Evolutionary conservation across 2,113 vertebrate genomes (phyloP), one percentile per base, ranked within the genome.

Genomic region (Erinaceus europaeus): DNA sequence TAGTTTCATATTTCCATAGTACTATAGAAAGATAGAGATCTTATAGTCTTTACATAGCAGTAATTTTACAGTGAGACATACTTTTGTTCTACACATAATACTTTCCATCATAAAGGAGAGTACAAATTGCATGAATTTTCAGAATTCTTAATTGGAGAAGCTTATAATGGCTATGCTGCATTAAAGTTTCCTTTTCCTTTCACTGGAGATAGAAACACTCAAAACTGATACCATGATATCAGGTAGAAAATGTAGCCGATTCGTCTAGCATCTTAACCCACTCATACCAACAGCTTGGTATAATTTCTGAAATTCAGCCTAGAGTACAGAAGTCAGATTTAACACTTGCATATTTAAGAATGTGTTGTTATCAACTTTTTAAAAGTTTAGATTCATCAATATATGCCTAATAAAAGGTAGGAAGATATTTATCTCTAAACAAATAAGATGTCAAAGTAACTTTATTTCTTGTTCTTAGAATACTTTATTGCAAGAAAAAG

Each of bases 91-190:
- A 12, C 20, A 86, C 25, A 57, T 68, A 64, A 61, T 50, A 74
- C 40, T 67, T 9, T n/a, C 9, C 14, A 53, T 25, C 8, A 67
- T 65, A 84, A 74, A 71, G 38, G 36, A 90, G 32, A 83, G 46
- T 57, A n/a, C n/a, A n/a, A n/a, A 50, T 9, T 53, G 40, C 53
- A 4, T 25, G 14, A n/a, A 52, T 64, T 84, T 89, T 94, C 34
- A 46, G n/a, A 52, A 65, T 18, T 84, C 86, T 83, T 53, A 77
- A 88, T 91, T 80, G 42, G 9, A 65, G 76, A 90, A 74, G 62
- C 17, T 68, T 62, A 36, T 85, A 21, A 44, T 74, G 17, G 29
- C 25, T 57, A 27, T 57, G 9, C 25, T 57, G 29, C 59, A 38
- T 64, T 4, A 15, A 14, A 44, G 17, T 25, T 18, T 42, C 15